phyloP scores from a whole-genome alignment of 2,113 vertebrate genomes.

The Atherinomorus stipes region DNA sequence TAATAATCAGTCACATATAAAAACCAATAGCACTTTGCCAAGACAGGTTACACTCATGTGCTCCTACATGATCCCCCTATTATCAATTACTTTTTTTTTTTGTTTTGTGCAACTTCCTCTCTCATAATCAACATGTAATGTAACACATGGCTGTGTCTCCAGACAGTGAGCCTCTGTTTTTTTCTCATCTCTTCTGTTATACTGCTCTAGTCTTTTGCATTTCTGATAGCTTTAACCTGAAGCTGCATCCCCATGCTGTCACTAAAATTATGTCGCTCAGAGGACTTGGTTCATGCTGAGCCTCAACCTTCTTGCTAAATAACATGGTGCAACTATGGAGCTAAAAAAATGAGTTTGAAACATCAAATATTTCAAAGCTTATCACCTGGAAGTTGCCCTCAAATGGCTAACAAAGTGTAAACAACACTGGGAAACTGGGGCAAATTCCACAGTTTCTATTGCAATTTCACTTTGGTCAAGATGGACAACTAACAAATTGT shows the following conservation, averaged over 20 bases:
- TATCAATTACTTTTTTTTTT: neutral
- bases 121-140: neutral
- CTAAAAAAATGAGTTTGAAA: neutral
- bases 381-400: conserved; percentile 13
- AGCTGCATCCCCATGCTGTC: neutral
- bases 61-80: neutral
- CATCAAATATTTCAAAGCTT: neutral
- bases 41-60: conserved; percentile 13
- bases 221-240: neutral
- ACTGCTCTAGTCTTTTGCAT: neutral
- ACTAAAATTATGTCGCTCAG: neutral
- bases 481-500: neutral
- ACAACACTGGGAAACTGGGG: neutral
- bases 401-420: conserved; percentile 8
- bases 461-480: neutral
- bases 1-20: conserved; percentile 82
- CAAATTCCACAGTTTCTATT: conserved; percentile 10
- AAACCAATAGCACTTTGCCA: conserved; percentile 57
- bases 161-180: neutral
- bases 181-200: neutral
- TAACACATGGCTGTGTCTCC: conserved; percentile 2
- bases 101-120: neutral
- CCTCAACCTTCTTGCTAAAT: neutral
- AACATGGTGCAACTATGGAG: neutral
- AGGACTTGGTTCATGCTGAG: neutral